Percentiles rank a stretch among this genome's conserved stretches.
Evolutionary conservation across 64 coral and sea anemone genomes (phyloP).

Genomic region (Actinia tenebrosa): DNA sequence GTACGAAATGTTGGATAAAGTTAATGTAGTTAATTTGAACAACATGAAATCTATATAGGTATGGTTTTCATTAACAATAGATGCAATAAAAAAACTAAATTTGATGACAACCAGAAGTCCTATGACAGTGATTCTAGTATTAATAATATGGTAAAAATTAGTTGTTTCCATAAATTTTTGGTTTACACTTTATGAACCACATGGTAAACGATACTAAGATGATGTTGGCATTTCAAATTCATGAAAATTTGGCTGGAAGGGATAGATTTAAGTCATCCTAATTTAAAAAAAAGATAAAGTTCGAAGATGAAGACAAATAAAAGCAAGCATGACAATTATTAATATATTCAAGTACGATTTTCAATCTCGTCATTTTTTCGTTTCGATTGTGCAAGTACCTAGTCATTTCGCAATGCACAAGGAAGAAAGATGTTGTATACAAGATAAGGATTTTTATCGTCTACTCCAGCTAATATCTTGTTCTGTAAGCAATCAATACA

Average conservation of each 20-base stretch:
- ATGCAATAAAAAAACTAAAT: neutral
- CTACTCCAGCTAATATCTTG: neutral
- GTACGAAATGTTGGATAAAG: neutral
- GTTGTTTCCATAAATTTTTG: neutral
- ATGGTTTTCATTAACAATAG: neutral
- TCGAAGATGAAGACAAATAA: slow-evolving; percentile 7
- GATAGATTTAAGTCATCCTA: neutral
- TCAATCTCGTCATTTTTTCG: slow-evolving; percentile 1
- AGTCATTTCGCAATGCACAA: neutral
- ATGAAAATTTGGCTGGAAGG: neutral
- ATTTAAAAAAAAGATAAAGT: neutral
- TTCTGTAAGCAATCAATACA: neutral
- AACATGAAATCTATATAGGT: neutral
- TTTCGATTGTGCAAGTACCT: neutral
- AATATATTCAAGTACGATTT: neutral
- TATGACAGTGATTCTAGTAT: neutral
- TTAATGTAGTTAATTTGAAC: neutral
- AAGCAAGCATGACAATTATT: neutral
- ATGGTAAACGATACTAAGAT: neutral
- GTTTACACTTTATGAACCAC: neutral
- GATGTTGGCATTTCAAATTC: neutral
- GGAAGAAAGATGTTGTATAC: neutral
- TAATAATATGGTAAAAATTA: neutral
- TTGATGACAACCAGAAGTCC: neutral
- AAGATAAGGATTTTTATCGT: neutral